phyloP scores from a whole-genome alignment of 2,797 vertebrate genomes.

The Micrastur ruficollis region DNA sequence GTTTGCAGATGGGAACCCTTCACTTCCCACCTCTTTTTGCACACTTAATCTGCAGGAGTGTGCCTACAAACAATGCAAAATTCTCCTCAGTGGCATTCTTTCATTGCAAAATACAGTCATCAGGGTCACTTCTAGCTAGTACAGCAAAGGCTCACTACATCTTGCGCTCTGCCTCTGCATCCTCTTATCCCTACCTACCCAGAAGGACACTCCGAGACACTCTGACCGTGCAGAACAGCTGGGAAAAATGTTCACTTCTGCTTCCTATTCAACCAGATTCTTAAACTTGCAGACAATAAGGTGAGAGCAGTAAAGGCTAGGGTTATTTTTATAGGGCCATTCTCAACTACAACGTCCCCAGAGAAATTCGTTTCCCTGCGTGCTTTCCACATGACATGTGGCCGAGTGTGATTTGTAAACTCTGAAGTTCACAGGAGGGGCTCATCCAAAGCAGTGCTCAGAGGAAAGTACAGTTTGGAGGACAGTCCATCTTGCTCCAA shows the following conservation, averaged over 20 bases:
- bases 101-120: background rate
- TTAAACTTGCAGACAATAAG: background rate
- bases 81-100: background rate
- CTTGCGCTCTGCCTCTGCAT: background rate
- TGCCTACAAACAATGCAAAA: background rate
- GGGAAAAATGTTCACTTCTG: background rate
- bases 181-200: background rate
- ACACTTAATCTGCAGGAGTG: background rate
- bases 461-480: constrained; percentile 13
- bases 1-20: background rate
- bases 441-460: background rate
- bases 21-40: background rate
- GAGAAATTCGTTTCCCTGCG: background rate
- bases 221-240: background rate
- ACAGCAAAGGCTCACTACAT: background rate
- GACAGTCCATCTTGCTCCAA: background rate
- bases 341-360: background rate
- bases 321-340: background rate
- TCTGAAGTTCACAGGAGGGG: background rate
- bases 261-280: background rate
- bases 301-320: background rate
- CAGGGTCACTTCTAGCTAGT: background rate
- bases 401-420: background rate
- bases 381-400: background rate
- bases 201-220: background rate